Base-by-base conservation (phyloP, 2,113 vertebrate genomes). In the Miniopterus natalensis region DNA sequence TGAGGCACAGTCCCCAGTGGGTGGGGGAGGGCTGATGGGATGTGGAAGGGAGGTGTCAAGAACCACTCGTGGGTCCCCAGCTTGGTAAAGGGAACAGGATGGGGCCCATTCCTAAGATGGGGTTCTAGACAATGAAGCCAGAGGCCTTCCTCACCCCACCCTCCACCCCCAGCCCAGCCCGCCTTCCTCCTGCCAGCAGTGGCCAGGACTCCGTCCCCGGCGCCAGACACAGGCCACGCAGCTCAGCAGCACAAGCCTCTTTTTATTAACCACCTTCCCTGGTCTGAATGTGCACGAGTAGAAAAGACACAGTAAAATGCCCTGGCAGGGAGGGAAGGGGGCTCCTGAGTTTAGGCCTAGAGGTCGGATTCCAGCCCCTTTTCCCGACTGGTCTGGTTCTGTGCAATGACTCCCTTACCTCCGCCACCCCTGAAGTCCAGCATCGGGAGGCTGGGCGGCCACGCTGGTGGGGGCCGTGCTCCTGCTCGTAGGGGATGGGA, bases 181-280 rank as follows among this genome's bases (percentile, higher is more conserved):
- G 2, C 4, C 49, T 49, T 70, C n/a, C 29, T 83, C 25, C 45
- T 4, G 15, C 25, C 29, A 88, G 45, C n/a, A 90, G 42, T 2
- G 40, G 29, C 65, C 47, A 9, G 11, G n/a, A 80, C 15, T 57
- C 49, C 90, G 66, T 55, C 49, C 17, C 18, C 18, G 20, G 75
- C 20, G 18, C 2, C 63, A 71, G 77, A 88, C 61, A 88, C 23
- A 51, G 27, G 63, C 40, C 47, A 83, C 3, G 0, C 11, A 59
- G 85, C 51, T 96, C 51, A 90, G 88, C 90, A 96, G 92, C 88
- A 85, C 70, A 92, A 68, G 63, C 23, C 23, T 66, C 73, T 73
- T 94, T 96, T 97, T 97, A 97, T 97, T 97, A 89, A 55, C n/a
- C 29, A 29, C 78, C 74, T 23, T 77, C 81, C 23, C 18, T 20